phyloP scores from a whole-genome alignment of 2,888 invertebrate genomes.

The Helicoverpa assulta region DNA sequence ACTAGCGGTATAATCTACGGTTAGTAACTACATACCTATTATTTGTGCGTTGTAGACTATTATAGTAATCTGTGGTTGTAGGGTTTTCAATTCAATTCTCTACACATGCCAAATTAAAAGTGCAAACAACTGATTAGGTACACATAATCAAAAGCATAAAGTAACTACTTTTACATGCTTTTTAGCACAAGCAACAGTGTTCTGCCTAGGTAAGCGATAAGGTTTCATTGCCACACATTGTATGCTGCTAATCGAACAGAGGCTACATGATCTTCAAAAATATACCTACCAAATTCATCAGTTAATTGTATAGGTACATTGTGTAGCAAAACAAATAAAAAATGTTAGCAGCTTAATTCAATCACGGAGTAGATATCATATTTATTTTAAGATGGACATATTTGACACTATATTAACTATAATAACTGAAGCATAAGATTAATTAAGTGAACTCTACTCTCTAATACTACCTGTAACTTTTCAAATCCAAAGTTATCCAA shows the following conservation, averaged over 20 bases:
- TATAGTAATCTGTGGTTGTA: too few species aligned
- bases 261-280: neutral
- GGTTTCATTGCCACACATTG: neutral
- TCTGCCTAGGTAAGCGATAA: neutral
- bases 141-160: too few species aligned
- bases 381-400: too few species aligned
- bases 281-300: neutral
- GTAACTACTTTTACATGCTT: neutral
- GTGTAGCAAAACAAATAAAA: too few species aligned
- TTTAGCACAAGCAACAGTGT: neutral
- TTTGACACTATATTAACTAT: neutral
- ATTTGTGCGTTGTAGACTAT: too few species aligned
- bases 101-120: neutral
- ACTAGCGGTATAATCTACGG: conserved; percentile 15
- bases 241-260: neutral
- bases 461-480: conserved; percentile 85
- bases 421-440: conserved; percentile 1
- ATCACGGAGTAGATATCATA: too few species aligned
- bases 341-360: too few species aligned
- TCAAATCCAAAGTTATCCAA: conserved; percentile 88
- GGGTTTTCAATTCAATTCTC: too few species aligned
- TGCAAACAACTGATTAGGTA: too few species aligned
- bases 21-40: conserved; percentile 6
- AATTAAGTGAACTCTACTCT: neutral
- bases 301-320: neutral